These are phyloP conservation scores for Astropecten irregularis DNA, from an alignment of 53 echinoderm and acorn worm species.

Conservation along the genomic window DNA sequence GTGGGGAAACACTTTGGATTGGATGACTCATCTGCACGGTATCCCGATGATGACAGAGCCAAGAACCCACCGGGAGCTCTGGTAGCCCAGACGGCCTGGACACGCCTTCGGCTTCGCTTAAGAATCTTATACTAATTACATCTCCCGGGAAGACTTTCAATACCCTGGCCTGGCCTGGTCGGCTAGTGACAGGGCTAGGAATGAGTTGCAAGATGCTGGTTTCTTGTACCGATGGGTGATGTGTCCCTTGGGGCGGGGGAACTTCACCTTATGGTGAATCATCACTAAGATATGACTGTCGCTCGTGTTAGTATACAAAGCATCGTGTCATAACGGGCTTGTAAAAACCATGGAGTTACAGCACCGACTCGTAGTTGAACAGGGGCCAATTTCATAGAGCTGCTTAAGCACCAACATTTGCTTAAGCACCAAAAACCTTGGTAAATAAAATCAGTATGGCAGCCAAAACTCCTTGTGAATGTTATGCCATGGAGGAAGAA, in stretches of 20 bases:
- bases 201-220: not conserved
- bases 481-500: no score
- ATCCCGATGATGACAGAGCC: slow-evolving; percentile 49
- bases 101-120: not conserved
- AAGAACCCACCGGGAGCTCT: not conserved
- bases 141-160: slow-evolving; percentile 42
- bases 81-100: not conserved
- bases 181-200: not conserved
- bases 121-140: slow-evolving; percentile 37
- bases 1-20: slow-evolving; percentile 48
- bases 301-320: not conserved
- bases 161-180: not conserved
- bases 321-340: slow-evolving; percentile 21
- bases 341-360: no score
- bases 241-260: slow-evolving; percentile 31
- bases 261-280: slow-evolving; percentile 46
- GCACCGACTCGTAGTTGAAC: no score
- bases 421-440: no score
- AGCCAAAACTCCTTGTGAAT: no score
- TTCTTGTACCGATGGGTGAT: not conserved
- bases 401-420: no score
- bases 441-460: no score
- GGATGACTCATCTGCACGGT: slow-evolving; percentile 44
- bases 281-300: slow-evolving; percentile 40
- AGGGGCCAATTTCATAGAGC: no score